phyloP scores from a whole-genome alignment of 2,113 vertebrate species.

The Australoheros scitulus region DNA sequence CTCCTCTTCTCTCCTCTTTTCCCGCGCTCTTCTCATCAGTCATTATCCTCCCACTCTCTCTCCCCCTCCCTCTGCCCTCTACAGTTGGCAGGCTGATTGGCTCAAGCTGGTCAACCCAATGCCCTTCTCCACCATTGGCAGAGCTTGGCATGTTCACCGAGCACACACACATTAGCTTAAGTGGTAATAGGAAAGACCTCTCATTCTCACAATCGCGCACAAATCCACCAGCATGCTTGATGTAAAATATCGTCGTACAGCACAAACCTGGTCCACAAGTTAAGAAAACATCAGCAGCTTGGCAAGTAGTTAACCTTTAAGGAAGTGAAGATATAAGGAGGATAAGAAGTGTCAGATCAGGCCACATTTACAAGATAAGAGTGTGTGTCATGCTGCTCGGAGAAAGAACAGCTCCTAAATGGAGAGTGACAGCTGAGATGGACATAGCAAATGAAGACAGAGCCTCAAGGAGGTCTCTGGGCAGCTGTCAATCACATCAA shows the following conservation, averaged over 20 bases:
- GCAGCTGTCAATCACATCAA: conserved; percentile 55
- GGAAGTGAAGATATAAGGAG: not conserved
- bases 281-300: not conserved
- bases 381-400: not conserved
- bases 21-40: not conserved
- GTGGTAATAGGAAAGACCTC: not conserved
- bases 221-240: not conserved
- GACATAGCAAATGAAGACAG: conserved; percentile 50
- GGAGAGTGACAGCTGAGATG: conserved; percentile 53
- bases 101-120: conserved; percentile 54
- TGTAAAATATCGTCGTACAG: not conserved
- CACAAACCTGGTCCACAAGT: not conserved
- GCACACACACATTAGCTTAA: conserved; percentile 41
- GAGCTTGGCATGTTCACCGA: conserved; percentile 27
- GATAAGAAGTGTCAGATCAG: conserved; percentile 13
- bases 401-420: conserved; percentile 47
- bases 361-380: not conserved
- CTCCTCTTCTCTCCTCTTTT: conserved; percentile 1
- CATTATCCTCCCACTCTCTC: not conserved
- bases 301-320: conserved; percentile 11
- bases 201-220: not conserved
- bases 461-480: conserved; percentile 33
- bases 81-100: conserved; percentile 44
- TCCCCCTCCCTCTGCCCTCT: not conserved
- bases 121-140: conserved; percentile 53